Evolutionary conservation across 2,888 invertebrate species (phyloP).

Genomic region (Thereva nobilitata): DNA sequence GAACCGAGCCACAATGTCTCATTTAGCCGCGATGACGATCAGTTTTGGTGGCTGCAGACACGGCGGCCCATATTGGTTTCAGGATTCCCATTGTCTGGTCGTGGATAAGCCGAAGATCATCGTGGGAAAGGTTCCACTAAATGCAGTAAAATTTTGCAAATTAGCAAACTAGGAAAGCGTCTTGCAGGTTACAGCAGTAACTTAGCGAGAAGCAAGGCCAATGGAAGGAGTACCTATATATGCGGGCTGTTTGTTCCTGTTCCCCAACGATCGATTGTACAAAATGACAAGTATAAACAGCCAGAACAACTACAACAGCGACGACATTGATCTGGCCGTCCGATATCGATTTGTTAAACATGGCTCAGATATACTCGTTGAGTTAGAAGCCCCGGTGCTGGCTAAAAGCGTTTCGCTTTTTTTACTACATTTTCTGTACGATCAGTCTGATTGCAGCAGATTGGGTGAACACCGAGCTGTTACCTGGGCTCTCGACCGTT

Average conservation of each 20-base stretch:
- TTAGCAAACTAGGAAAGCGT: neutral
- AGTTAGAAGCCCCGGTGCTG: slow-evolving; percentile 14
- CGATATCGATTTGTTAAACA: slow-evolving; percentile 47
- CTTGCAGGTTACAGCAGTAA: neutral
- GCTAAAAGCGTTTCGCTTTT: neutral
- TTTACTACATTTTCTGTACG: slow-evolving; percentile 12
- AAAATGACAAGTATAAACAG: slow-evolving; percentile 35
- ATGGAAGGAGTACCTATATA: neutral
- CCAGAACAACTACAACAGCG: slow-evolving; percentile 39
- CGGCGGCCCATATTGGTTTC: slow-evolving; percentile 1
- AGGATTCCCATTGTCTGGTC: neutral
- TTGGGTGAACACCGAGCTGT: slow-evolving; percentile 22
- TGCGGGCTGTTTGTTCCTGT: slow-evolving; percentile 30
- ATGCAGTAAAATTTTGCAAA: slow-evolving; percentile 24
- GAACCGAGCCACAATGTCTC: slow-evolving; percentile 19
- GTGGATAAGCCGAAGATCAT: slow-evolving; percentile 12
- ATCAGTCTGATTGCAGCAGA: slow-evolving; percentile 27
- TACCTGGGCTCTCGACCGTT: slow-evolving; percentile 15
- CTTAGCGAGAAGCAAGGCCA: neutral
- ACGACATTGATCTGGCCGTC: slow-evolving; percentile 46
- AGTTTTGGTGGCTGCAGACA: neutral
- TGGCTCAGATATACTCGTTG: slow-evolving; percentile 39
- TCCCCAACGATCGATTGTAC: slow-evolving; percentile 32
- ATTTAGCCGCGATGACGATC: slow-evolving; percentile 28
- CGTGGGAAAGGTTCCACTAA: slow-evolving; percentile 20